Evolutionary conservation across 2,113 vertebrate species (phyloP), one percentile per base, ranked within the genome.

Genomic region (Myodes glareolus): DNA sequence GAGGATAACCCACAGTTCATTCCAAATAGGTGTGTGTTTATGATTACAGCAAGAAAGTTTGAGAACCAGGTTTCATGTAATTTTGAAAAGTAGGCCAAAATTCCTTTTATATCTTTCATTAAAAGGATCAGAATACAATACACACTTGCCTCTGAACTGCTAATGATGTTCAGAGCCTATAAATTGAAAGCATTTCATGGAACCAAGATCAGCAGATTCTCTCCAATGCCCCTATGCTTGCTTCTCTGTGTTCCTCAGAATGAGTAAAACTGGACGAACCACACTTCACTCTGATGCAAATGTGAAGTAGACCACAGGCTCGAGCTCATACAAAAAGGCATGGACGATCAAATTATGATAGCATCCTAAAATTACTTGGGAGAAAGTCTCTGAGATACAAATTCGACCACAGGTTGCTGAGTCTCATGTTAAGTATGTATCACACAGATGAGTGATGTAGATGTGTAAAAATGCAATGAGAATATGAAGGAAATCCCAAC

Each of bases 101-200:
- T 91, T 68, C 70, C 45, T 61, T 77, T 36, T 81, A 36, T 10
- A 45, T 97, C 45, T 92, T 97, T 91, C 45, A 95, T 16, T 55
- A 65, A 85, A 94, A 95, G 81, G 25, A 45, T 89, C 81, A 97
- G 65, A 94, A 97, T 70, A 86, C 36, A 95, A 33, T 90, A 92
- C 75, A 84, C 50, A 88, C 80, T 65, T 82, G 88, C 61, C 81
- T 91, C 80, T 94, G 76, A 61, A 65, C 92, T 93, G 70, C 85
- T 96, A 92, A 75, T 73, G 75, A 77, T 88, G 67, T 36, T 96
- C 61, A 92, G 42, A 81, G 70, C 17, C 87, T 86, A 52, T 80
- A 81, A 87, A 90, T 0, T 52, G 68, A 91, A 94, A 93, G 87
- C 58, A 92, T 86, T 96, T 96, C 88, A 94, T 94, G 73, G 88